Evolutionary conservation across 2,113 vertebrate species (phyloP).

Genomic region (Phylloscopus trochiloides): DNA sequence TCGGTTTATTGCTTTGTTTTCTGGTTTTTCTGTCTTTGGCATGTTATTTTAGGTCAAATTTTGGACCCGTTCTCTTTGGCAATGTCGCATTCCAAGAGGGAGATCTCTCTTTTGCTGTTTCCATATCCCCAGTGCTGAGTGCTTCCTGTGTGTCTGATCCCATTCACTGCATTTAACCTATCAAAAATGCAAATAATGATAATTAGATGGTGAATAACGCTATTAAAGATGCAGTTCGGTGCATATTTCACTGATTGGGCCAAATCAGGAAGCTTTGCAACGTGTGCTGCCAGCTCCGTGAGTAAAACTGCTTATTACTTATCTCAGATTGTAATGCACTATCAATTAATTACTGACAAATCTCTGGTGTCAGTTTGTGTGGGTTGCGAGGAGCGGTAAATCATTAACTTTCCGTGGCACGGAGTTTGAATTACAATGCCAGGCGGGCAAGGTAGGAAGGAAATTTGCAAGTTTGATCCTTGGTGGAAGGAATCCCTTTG

Average conservation of each 20-base stretch:
- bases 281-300: not conserved
- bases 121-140: not conserved
- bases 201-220: constrained; percentile 57
- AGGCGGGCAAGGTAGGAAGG: not conserved
- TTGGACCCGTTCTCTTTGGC: not conserved
- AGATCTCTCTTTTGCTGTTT: not conserved
- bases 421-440: constrained; percentile 53
- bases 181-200: constrained; percentile 65
- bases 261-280: constrained; percentile 51
- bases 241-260: constrained; percentile 63
- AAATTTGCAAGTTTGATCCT: constrained; percentile 62
- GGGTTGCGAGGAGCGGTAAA: constrained; percentile 46
- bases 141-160: constrained; percentile 29
- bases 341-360: constrained; percentile 70
- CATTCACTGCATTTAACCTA: constrained; percentile 31
- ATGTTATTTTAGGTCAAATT: not conserved
- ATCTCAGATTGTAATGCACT: constrained; percentile 47
- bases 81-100: not conserved
- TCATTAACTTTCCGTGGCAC: constrained; percentile 64
- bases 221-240: constrained; percentile 49
- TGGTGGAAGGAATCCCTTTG: constrained; percentile 34
- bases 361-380: constrained; percentile 22
- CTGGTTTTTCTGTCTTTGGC: not conserved
- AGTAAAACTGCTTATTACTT: constrained; percentile 37
- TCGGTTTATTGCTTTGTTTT: not conserved